Base-by-base conservation (phyloP, 2,797 vertebrate species). In the Peromyscus melanophrys region DNA sequence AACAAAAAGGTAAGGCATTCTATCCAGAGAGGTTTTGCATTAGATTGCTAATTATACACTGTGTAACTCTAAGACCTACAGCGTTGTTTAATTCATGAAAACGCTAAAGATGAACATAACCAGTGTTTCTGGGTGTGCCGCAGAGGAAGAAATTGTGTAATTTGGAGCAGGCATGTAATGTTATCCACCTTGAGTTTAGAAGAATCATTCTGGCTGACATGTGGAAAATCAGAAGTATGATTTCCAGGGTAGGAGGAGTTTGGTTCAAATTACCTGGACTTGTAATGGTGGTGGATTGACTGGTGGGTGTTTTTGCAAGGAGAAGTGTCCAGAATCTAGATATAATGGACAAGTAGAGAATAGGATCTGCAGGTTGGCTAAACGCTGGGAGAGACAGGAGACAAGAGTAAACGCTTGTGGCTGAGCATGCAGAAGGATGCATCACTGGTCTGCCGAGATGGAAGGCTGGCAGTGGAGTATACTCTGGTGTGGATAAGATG, bases 21-120 rank as follows among this genome's bases (percentile, higher is more conserved):
- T 11, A 29, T 71, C 81, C 21, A 61, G 78, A 89, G 87, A 71
- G 34, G 9, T 86, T 89, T 90, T 92, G 0, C 63, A 63, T 93
- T 8, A 46, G 27, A 65, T 75, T 75, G 80, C 65, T 94, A 82
- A 94, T 80, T 92, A 81, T 59, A 49, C 34, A 34, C 73, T 63
- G 80, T 40, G 40, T 0, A 6, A n/a, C 40, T 61, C 61, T 55
- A 59, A 94, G 59, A 49, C 63, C 27, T 19, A 23, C 16, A 16
- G 17, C 13, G 75, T 71, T 83, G 9, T 19, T 29, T 34, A 34
- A 31, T 63, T 93, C 21, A 3, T 31, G 17, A 96, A 75, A 63
- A 14, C 17, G 49, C 29, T 9, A 67, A n/a, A 46, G 43, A 37
- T 57, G 85, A 81, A 80, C 83, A 94, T 34, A 81, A n/a, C 63